Conservation (phyloP, 2,888 invertebrate genomes). For the Limnephilus lunatus region DNA sequence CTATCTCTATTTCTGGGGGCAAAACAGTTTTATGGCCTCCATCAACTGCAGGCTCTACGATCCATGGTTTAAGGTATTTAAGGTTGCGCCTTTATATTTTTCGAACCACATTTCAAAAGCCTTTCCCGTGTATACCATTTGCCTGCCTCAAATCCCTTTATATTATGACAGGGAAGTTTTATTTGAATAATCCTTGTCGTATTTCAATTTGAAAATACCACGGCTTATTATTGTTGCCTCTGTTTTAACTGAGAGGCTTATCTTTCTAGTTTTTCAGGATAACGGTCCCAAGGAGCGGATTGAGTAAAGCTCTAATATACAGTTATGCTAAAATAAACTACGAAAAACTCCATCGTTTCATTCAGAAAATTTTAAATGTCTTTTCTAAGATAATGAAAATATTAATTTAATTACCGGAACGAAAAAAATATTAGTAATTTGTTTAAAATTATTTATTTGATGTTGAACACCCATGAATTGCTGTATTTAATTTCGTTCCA, state of each 20-base stretch:
- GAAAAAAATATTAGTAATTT: too few relatives aligned
- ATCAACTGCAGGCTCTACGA: too few relatives aligned
- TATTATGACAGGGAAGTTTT: background rate
- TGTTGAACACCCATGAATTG: too few relatives aligned
- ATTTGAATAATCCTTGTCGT: background rate
- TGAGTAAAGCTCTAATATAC: background rate
- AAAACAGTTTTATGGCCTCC: too few relatives aligned
- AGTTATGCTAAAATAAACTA: background rate
- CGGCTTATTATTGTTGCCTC: background rate
- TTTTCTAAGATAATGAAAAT: too few relatives aligned
- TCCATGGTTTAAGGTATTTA: background rate
- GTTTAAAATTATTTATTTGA: too few relatives aligned
- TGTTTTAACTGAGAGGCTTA: background rate
- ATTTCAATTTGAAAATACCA: background rate
- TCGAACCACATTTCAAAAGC: background rate
- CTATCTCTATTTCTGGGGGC: too few relatives aligned
- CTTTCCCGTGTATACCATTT: background rate
- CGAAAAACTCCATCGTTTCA: background rate
- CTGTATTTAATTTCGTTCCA: too few relatives aligned
- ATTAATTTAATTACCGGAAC: too few relatives aligned
- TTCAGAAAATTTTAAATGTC: background rate
- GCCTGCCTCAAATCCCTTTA: background rate
- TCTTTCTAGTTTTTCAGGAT: background rate
- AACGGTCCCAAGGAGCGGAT: background rate
- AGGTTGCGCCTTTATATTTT: background rate